Conservation (phyloP, 2,113 vertebrate species). For the Boulengeromyrus knoepffleri region DNA sequence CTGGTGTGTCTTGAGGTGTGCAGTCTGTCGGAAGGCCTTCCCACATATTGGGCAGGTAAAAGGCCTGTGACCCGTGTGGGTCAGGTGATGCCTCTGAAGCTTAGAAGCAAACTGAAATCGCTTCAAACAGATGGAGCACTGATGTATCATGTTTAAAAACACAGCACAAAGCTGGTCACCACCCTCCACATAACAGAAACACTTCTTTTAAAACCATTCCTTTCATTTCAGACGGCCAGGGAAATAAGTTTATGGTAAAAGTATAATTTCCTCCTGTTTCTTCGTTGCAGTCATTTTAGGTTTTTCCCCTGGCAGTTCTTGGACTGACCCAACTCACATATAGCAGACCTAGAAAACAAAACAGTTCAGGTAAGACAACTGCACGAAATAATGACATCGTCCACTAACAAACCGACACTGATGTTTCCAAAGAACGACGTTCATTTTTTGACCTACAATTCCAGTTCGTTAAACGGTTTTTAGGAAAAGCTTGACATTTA, state of each 20-base stretch:
- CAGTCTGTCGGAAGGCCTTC: constrained; percentile 67
- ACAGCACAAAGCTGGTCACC: background rate
- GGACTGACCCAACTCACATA: background rate
- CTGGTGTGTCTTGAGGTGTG: constrained; percentile 70
- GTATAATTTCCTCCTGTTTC: background rate
- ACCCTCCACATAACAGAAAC: background rate
- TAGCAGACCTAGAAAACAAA: background rate
- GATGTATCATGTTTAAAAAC: constrained; percentile 25
- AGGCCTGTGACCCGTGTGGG: constrained; percentile 69
- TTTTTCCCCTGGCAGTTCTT: background rate
- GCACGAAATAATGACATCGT: background rate
- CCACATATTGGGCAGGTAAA: constrained; percentile 66
- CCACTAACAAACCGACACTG: background rate
- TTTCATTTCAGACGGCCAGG: constrained; percentile 26
- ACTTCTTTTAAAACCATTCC: background rate
- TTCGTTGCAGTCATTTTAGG: background rate
- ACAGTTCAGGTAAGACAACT: background rate
- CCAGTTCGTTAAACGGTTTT: background rate
- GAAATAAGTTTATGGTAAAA: background rate
- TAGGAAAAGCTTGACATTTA: background rate
- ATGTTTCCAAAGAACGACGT: background rate
- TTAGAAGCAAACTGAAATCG: constrained; percentile 66
- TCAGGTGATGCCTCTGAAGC: constrained; percentile 71
- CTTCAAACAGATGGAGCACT: constrained; percentile 59
- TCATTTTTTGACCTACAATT: background rate